These are phyloP conservation scores for Meloidogyne chitwoodi DNA, from an alignment of 1,140 invertebrate genomes.

Conservation along the genomic window DNA sequence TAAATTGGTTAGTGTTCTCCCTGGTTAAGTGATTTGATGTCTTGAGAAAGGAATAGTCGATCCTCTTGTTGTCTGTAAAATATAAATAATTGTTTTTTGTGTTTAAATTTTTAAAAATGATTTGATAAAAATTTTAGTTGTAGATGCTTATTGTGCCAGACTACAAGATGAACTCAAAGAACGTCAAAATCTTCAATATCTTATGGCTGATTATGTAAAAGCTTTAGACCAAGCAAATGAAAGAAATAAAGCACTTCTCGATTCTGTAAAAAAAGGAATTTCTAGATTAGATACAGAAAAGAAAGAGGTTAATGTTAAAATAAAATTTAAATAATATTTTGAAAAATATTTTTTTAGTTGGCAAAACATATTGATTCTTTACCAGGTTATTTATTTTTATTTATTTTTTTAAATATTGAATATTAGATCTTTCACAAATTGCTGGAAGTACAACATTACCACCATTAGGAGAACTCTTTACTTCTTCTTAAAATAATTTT, in stretches of 20 bases:
- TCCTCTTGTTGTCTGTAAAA: too few relatives aligned
- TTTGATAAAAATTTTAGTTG: background rate
- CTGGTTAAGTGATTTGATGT: too few relatives aligned
- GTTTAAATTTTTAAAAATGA: too few relatives aligned
- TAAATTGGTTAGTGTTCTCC: too few relatives aligned
- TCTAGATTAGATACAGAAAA: slow-evolving; percentile 20
- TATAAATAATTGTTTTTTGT: too few relatives aligned
- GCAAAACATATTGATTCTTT: slow-evolving; percentile 10
- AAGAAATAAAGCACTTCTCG: slow-evolving; percentile 18
- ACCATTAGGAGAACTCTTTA: slow-evolving; percentile 26
- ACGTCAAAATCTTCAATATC: slow-evolving; percentile 21
- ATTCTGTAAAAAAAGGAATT: slow-evolving; percentile 20
- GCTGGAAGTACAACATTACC: slow-evolving; percentile 1
- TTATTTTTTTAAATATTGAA: background rate
- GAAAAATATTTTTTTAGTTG: background rate
- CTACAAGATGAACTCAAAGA: slow-evolving; percentile 23
- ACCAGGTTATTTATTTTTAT: background rate
- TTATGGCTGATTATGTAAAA: slow-evolving; percentile 24
- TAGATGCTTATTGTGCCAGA: slow-evolving; percentile 2
- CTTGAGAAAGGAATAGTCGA: too few relatives aligned
- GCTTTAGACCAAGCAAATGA: slow-evolving; percentile 23
- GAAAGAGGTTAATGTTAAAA: slow-evolving; percentile 5
- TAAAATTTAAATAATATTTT: background rate
- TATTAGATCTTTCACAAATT: slow-evolving; percentile 5
- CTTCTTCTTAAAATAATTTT: background rate